Evolutionary conservation across 2,888 invertebrate genomes (phyloP), one percentile per base, ranked within the genome.

Genomic region (Tenthredo scrophulariae): DNA sequence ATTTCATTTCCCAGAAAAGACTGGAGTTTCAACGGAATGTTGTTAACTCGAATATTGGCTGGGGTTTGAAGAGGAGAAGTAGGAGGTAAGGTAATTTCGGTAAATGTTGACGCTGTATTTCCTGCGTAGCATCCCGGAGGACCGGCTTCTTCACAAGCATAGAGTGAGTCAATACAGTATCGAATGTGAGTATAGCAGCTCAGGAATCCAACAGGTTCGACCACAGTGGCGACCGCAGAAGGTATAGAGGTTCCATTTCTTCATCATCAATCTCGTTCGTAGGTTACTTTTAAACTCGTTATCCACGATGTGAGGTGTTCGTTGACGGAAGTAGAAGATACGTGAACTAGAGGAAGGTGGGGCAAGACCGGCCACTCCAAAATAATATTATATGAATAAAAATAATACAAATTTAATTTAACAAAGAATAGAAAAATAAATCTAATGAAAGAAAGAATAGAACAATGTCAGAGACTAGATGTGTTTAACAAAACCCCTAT

Each of bases 151-250:
- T 29, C 13, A 43, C 43, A 46, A 43, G 26, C 26, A 74, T 74
- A 33, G 62, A 58, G 62, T 40, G 58, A 58, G 58, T 80, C 62
- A 26, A 22, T 26, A 80, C 26, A 80, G 6, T 18, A 80, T 80
- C 80, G 40, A 80, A 80, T 80, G 80, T 40, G 80, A 58, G 80
- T 37, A 62, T 22, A 62, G n/a, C 40, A 62, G 80, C 62, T 40
- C 50, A 62, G 62, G 80, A 80, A 80, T 80, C 80, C 80, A 80
- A 80, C 80, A 62, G 80, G 80, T 80, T 80, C 62, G 22, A 80
- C 80, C 80, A 33, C 80, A 62, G 40, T 40, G 62, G 62, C 40
- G 22, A 80, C 80, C 80, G 80, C 80, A 22, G n/a, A 80, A 40
- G 80, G 58, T 62, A 62, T 40, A 80, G 26, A 26, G 50, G 72